Base-by-base conservation (phyloP, 1,140 invertebrate species). In the Nixonia krombeini region DNA sequence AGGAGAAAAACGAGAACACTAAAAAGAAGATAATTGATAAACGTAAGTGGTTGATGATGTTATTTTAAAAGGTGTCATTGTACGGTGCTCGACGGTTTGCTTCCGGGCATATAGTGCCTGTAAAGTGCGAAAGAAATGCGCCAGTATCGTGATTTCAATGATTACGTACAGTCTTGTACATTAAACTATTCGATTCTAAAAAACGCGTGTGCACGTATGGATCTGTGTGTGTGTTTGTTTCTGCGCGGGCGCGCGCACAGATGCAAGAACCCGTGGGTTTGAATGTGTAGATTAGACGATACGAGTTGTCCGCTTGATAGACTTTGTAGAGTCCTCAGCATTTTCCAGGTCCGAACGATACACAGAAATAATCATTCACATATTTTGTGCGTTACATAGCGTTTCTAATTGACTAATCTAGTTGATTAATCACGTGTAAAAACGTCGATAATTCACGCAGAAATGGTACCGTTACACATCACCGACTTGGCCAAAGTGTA, bases 71-170 rank as follows among this genome's bases (percentile, higher is more conserved):
- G 73, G n/a, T 58, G 57, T 71, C 49, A 74, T 67, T 64, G 56
- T 47, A 59, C 53, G 62, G 44, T 63, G 58, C 68, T 53, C 57
- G 51, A 65, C 55, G 72, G 72, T 74, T 74, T 70, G 62, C 67
- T 64, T 68, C 64, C 70, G 13, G 65, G 53, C 55, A 64, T 55
- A 53, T 49, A 23, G 55, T 63, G 55, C 64, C 64, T 52, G 56
- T 33, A 44, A 70, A 38, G 56, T 52, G 56, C 33, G 17, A 17
- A 35, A 15, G 21, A 37, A 49, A 46, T 18, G 57, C 35, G 42
- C 16, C 35, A 64, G 51, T 4, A 53, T 64, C 41, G 35, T 18
- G 35, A 42, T 52, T 18, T 25, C n/a, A n/a, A 28, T 29, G 52
- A 57, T 56, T 29, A 35, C 62, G n/a, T 37, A 57, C 56, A 58